phyloP scores from a whole-genome alignment of 2,797 vertebrate species.

The Anabacerthia variegaticeps region DNA sequence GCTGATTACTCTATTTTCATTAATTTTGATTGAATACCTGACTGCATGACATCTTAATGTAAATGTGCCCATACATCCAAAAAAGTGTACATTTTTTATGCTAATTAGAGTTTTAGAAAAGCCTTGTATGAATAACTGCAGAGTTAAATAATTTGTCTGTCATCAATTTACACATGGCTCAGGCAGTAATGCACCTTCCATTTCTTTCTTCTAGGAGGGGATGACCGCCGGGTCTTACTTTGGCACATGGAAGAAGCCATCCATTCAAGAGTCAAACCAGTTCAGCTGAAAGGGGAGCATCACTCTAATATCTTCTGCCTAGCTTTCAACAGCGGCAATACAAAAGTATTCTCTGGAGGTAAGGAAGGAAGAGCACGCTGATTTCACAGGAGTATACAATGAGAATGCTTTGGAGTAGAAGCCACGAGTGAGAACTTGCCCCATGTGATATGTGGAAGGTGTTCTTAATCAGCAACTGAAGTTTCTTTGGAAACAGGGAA shows the following conservation, averaged over 20 bases:
- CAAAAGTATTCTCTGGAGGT: slow-evolving; percentile 96
- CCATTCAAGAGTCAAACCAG: slow-evolving; percentile 89
- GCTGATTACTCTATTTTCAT: neutral
- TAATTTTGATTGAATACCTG: neutral
- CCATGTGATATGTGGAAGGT: neutral
- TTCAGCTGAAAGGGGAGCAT: slow-evolving; percentile 96
- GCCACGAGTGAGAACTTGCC: neutral
- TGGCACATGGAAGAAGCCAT: slow-evolving; percentile 98
- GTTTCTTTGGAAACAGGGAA: neutral
- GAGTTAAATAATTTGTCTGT: neutral
- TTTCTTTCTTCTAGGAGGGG: slow-evolving; percentile 83
- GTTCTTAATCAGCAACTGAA: neutral
- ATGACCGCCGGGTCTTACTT: slow-evolving; percentile 94
- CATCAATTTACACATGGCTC: neutral
- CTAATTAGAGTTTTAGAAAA: neutral
- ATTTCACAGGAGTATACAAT: neutral
- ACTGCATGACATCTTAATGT: neutral
- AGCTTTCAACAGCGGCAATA: slow-evolving; percentile 98
- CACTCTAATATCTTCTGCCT: slow-evolving; percentile 99
- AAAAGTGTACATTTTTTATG: neutral
- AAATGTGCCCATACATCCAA: neutral
- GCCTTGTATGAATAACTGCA: neutral
- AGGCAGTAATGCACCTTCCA: slow-evolving; percentile 9
- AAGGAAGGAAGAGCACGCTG: slow-evolving; percentile 31
- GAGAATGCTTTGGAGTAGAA: neutral